Conservation (phyloP, 1,140 invertebrate species). For the Nephila pilipes region DNA sequence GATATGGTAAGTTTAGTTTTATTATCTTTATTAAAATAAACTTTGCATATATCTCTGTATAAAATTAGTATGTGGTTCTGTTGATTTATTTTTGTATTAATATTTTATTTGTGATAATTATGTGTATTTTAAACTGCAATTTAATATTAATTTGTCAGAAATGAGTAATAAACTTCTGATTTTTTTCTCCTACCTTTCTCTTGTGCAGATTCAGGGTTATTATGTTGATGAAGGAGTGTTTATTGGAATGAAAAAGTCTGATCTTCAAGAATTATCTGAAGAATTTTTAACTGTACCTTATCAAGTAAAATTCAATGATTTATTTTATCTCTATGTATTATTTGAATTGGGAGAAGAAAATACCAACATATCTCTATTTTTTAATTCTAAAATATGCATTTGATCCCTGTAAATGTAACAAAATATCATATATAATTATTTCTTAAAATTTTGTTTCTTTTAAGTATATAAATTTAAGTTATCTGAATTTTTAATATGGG, state of each 20-base stretch:
- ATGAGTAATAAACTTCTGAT: no score
- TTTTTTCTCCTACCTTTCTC: background rate
- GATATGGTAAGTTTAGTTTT: background rate
- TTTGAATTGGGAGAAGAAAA: background rate
- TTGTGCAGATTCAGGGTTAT: slow-evolving; percentile 37
- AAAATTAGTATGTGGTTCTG: no score
- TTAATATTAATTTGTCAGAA: background rate
- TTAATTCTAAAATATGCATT: no score
- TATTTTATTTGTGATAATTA: background rate
- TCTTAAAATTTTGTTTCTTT: no score
- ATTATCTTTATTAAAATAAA: no score
- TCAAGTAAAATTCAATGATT: slow-evolving; percentile 18
- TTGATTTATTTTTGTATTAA: background rate
- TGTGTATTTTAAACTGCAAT: background rate
- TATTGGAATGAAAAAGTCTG: slow-evolving; percentile 27
- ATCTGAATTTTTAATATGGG: no score
- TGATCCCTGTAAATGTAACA: no score
- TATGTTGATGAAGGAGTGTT: slow-evolving; percentile 58
- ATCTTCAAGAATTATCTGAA: slow-evolving; percentile 49
- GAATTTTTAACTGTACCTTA: slow-evolving; percentile 51
- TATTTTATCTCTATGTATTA: background rate
- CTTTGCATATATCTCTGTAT: no score
- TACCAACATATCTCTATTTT: no score
- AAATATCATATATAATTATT: no score
- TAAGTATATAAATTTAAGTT: no score